Evolutionary conservation across 2,113 vertebrate species (phyloP), one percentile per base, ranked within the genome.

Genomic region (Oncorhynchus mykiss): DNA sequence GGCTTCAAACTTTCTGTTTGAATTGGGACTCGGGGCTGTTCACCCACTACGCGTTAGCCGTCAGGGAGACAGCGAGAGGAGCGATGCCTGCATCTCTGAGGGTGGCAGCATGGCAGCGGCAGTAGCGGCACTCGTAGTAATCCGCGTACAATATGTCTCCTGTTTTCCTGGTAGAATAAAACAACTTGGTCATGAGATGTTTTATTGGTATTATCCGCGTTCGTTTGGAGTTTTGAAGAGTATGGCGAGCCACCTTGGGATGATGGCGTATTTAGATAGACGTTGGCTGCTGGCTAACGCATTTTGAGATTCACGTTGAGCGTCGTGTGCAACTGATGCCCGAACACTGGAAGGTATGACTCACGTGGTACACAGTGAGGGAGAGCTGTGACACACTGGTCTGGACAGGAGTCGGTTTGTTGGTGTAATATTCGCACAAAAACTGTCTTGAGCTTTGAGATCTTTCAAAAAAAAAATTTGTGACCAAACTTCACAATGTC

Each of bases 221-320:
- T 72, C 79, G 82, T 75, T 80, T 81, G 75, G 24, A 4, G 5
- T 87, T 80, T 86, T 80, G 57, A 87, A 73, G 67, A 73, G 31
- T 39, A 27, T 22, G 8, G 16, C 14, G 3, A 34, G 14, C 1
- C 29, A 31, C 31, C 29, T 68, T 9, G 18, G 14, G 24, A 11
- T 25, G 60, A 31, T 13, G 67, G 29, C 6, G 3, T 4, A 11
- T 45, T 45, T 11, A 45, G 39, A 45, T 45, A 45, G 39, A 45
- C 2, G 2, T 9, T 11, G 39, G 39, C 39, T 45, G 39, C 39
- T 45, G 39, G 8, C 9, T 11, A 45, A 45, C 11, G 9, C 9
- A 45, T 12, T 45, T 45, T 11, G 39, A 45, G 9, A 45, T 45
- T 3, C 9, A 45, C 39, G 39, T 45, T 45, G 39, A 45, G 9